These are phyloP conservation scores for Parauchenoglanis punctatus DNA, from an alignment of 2,797 vertebrate species.

Conservation along the genomic window DNA sequence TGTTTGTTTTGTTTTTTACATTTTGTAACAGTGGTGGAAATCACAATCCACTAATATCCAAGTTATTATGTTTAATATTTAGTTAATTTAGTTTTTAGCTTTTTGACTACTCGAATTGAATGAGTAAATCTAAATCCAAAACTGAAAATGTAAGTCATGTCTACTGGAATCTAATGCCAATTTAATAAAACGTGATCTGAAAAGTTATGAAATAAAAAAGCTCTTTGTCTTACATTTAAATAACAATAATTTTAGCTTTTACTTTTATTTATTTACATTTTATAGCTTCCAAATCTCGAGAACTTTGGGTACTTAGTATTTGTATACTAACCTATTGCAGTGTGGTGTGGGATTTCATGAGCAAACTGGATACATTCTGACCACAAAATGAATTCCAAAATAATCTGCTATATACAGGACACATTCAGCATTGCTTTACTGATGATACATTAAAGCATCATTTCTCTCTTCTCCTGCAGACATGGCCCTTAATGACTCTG, in stretches of 20 bases:
- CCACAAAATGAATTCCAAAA: neutral
- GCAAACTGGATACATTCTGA: neutral
- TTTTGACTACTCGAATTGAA: neutral
- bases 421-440: neutral
- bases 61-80: neutral
- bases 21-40: neutral
- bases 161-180: neutral
- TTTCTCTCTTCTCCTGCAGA: constrained; percentile 50
- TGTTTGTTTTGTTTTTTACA: neutral
- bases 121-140: neutral
- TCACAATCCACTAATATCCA: neutral
- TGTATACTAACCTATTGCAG: neutral
- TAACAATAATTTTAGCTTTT: neutral
- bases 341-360: constrained; percentile 4
- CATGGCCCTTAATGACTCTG: constrained; percentile 73
- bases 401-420: neutral
- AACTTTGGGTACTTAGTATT: neutral
- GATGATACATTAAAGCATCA: constrained; percentile 44
- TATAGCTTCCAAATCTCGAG: neutral
- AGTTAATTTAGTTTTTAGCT: neutral
- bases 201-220: neutral
- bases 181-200: neutral
- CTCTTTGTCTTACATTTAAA: neutral
- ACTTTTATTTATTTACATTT: neutral
- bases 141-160: neutral